Base-by-base conservation (phyloP, 1,140 invertebrate genomes). In the Pseudomyrmex dendroicus region DNA sequence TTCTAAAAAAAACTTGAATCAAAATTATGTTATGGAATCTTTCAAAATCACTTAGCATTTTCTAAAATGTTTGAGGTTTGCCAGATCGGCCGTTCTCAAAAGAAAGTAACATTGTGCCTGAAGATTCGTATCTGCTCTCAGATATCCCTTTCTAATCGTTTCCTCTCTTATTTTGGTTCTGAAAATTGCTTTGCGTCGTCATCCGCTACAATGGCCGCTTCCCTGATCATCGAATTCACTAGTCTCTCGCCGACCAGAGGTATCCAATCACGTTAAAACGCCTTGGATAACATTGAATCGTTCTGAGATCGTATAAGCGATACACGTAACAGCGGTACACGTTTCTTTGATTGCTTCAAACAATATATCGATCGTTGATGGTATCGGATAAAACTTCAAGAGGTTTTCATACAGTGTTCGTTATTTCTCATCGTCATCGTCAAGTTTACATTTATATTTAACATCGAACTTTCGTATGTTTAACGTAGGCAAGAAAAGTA, bases 201-300 rank as follows among this genome's bases (percentile, higher is more conserved):
- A 35, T 57, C 57, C 35, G 35, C 2, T 70, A 44, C 76, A 80
- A 72, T 12, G 20, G 2, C 5, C 76, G 76, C 15, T 66, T 44
- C 17, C 17, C 2, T 10, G n/a, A 54, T 54, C 22, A 61, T 80
- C 35, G 44, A 61, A 46, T 50, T 48, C 54, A 35, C 35, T 35
- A 2, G 46, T 80, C 57, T 70, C 54, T 80, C 66, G 54, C 54
- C 64, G 20, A 15, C 12, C 35, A 22, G 13, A 63, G 20, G 64
- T 54, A 72, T 80, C 76, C 76, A 80, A 80, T 80, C 76, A 72
- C 76, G 66, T 56, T 80, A 80, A 80, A 80, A 80, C 76, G 66
- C 66, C 20, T 72, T 10, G 44, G 15, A 80, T 80, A 80, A 80
- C 66, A 59, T 72, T 59, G 64, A 78, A 70, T 48, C 54, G 66